phyloP scores from a whole-genome alignment of 2,888 invertebrate species.

The Drosophila seclusa region DNA sequence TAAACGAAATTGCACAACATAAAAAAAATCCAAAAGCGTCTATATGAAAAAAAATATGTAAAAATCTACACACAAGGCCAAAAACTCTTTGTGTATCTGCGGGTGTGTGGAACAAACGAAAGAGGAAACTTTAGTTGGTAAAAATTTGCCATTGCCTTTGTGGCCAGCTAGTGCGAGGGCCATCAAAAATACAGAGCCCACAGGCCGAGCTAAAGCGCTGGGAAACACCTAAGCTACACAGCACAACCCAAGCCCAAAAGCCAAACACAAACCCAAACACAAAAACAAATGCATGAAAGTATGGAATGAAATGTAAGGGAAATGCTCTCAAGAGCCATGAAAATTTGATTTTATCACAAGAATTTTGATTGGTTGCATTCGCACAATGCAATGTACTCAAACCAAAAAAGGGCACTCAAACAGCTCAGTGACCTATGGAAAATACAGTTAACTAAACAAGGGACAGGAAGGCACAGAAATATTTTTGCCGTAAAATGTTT shows the following conservation, averaged over 20 bases:
- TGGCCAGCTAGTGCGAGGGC: conserved; percentile 53
- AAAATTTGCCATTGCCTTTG: conserved; percentile 66
- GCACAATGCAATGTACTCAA: conserved; percentile 51
- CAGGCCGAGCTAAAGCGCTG: conserved; percentile 31
- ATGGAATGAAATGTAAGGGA: conserved; percentile 55
- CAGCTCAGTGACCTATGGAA: neutral
- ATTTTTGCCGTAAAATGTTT: conserved; percentile 39
- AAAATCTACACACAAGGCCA: conserved; percentile 50
- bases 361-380: conserved; percentile 77
- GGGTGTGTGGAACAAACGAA: conserved; percentile 60
- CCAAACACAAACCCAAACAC: neutral
- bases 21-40: conserved; percentile 2
- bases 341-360: conserved; percentile 78
- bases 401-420: neutral
- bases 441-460: conserved; percentile 2
- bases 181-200: conserved; percentile 35
- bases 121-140: conserved; percentile 66
- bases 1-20: conserved; percentile 1
- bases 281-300: conserved; percentile 36
- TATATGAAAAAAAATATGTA: conserved; percentile 6
- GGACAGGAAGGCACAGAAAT: neutral
- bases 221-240: conserved; percentile 41
- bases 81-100: conserved; percentile 52
- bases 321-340: conserved; percentile 72
- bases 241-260: conserved; percentile 9